phyloP scores from a whole-genome alignment of 35 echinoderm and acorn worm species.

The Stichopus chloronotus region DNA sequence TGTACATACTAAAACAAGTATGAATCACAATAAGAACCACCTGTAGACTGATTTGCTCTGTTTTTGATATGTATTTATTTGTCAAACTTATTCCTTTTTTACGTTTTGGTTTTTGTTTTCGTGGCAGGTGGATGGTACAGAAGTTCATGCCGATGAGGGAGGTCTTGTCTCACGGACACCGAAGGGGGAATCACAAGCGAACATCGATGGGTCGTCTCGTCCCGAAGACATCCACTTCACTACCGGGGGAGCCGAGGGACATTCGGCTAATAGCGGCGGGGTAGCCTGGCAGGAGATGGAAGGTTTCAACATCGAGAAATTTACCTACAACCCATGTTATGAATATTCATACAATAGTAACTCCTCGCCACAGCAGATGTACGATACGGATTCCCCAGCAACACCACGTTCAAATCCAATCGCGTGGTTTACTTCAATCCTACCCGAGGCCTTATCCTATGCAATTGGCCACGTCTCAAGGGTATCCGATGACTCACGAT shows the following conservation, averaged over 20 bases:
- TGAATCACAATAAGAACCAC: too few species aligned
- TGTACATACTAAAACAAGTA: too few species aligned
- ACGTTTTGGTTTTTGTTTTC: background rate
- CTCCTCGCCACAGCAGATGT: background rate
- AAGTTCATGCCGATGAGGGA: background rate
- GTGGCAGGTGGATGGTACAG: background rate
- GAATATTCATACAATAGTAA: slow-evolving; percentile 27
- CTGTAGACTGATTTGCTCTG: too few species aligned
- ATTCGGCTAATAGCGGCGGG: background rate
- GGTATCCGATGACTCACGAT: background rate
- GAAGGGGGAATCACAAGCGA: background rate
- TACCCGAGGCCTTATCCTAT: background rate
- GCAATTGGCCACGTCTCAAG: background rate
- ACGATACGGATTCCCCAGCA: background rate
- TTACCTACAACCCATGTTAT: background rate
- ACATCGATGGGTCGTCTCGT: background rate
- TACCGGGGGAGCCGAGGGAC: background rate
- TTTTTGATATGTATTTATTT: too few species aligned
- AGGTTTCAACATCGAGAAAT: background rate
- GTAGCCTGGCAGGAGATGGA: background rate
- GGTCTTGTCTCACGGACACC: background rate
- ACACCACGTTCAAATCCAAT: background rate
- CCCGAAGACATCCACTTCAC: background rate
- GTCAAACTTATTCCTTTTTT: too few species aligned
- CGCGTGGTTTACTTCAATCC: background rate